phyloP scores from a whole-genome alignment of 2,797 vertebrate genomes.

The Pseudochaenichthys georgianus region DNA sequence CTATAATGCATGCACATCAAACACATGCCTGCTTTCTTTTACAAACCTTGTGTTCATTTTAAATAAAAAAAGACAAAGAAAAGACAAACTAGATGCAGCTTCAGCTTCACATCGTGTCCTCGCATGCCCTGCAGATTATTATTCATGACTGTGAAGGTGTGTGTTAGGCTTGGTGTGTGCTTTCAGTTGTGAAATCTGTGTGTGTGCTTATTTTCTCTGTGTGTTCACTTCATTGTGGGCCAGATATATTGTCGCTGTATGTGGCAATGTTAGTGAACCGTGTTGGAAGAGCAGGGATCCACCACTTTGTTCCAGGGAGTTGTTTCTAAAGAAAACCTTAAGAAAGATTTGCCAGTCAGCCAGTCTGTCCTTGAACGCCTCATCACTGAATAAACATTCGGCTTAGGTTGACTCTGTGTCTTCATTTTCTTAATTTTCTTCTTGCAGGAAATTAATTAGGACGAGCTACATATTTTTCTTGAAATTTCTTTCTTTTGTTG shows the following conservation, averaged over 20 bases:
- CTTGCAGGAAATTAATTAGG: not conserved
- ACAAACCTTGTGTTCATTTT: not conserved
- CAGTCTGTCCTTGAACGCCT: constrained; percentile 8
- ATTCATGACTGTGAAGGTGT: constrained; percentile 45
- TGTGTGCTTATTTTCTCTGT: constrained; percentile 15
- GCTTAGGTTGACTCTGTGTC: constrained; percentile 12
- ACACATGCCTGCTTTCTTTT: constrained; percentile 3
- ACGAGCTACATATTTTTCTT: not conserved
- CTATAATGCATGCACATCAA: not conserved
- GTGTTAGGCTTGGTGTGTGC: constrained; percentile 24
- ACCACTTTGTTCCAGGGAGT: not conserved
- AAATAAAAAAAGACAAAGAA: constrained; percentile 17
- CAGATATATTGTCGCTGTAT: constrained; percentile 19
- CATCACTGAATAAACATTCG: constrained; percentile 6
- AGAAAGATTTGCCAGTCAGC: constrained; percentile 31
- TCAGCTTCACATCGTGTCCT: constrained; percentile 21
- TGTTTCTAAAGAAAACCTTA: not conserved
- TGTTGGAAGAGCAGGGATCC: constrained; percentile 28
- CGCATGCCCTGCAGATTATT: constrained; percentile 39
- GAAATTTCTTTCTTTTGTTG: not conserved
- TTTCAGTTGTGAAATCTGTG: constrained; percentile 32
- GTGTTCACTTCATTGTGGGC: constrained; percentile 28
- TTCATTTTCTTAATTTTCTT: not conserved
- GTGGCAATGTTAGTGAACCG: constrained; percentile 18
- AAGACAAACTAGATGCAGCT: constrained; percentile 26